Conservation (phyloP, 2,888 invertebrate species). For the Lycocerus yunnanus region DNA sequence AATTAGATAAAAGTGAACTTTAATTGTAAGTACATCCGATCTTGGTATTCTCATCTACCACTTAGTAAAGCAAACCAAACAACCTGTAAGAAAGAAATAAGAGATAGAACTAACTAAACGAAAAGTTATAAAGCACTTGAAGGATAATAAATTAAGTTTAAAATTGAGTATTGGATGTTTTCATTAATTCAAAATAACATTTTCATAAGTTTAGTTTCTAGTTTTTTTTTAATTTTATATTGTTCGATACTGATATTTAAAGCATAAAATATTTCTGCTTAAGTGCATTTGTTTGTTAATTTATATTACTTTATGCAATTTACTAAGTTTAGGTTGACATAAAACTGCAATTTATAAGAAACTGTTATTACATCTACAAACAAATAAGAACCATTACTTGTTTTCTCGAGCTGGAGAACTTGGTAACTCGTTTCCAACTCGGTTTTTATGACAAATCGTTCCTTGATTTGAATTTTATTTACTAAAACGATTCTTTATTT, state of each 20-base stretch:
- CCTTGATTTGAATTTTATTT: not conserved
- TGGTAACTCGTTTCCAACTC: not conserved
- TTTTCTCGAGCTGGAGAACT: not conserved
- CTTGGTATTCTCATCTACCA: not conserved
- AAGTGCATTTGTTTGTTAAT: not conserved
- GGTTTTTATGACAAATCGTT: not conserved
- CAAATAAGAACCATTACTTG: not conserved
- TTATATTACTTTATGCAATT: not conserved
- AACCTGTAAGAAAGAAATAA: not conserved
- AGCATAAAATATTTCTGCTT: not conserved
- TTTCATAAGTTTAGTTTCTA: not conserved
- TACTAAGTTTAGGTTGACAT: not conserved
- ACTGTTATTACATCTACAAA: not conserved
- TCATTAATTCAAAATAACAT: not conserved
- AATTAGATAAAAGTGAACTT: not conserved
- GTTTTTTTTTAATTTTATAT: not conserved
- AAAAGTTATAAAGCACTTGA: not conserved
- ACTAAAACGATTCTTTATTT: not conserved
- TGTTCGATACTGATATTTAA: not conserved
- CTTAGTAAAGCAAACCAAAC: too few relatives aligned
- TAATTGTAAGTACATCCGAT: not conserved
- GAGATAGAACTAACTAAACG: not conserved
- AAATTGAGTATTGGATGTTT: not conserved
- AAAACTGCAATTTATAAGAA: not conserved
- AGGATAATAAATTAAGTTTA: not conserved